phyloP scores from a whole-genome alignment of 2,888 invertebrate species.

The Abrostola triplasia region DNA sequence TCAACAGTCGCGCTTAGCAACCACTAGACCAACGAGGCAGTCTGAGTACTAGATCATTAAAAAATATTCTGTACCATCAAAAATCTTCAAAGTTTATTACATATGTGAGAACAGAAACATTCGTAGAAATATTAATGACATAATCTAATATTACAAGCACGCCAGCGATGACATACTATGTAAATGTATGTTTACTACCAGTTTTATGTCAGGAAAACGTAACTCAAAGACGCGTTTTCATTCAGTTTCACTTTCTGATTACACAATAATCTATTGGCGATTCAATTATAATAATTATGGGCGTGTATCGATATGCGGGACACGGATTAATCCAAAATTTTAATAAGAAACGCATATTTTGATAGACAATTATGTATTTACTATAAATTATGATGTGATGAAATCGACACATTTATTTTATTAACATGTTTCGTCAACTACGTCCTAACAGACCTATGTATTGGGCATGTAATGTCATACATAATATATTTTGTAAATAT shows the following conservation, averaged over 20 bases:
- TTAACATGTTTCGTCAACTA: not conserved
- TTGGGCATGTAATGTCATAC: no score
- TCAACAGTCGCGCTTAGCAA: no score
- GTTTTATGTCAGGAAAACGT: slow-evolving; percentile 39
- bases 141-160: slow-evolving; percentile 34
- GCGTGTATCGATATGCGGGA: slow-evolving; percentile 16
- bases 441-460: no score
- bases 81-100: slow-evolving; percentile 2
- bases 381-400: slow-evolving; percentile 11
- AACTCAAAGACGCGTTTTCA: slow-evolving; percentile 32
- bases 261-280: slow-evolving; percentile 41
- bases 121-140: not conserved
- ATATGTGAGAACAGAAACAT: not conserved
- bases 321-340: slow-evolving; percentile 10
- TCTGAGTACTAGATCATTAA: no score
- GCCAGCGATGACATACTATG: slow-evolving; percentile 34
- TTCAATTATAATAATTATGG: slow-evolving; percentile 39
- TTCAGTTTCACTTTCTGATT: slow-evolving; percentile 53
- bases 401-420: slow-evolving; percentile 7
- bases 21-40: no score
- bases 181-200: slow-evolving; percentile 35
- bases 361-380: not conserved
- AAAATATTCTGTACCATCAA: no score
- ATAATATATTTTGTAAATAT: no score
- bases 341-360: slow-evolving; percentile 14